Conservation (phyloP, 2,797 vertebrate genomes). For the Pitangus sulphuratus region DNA sequence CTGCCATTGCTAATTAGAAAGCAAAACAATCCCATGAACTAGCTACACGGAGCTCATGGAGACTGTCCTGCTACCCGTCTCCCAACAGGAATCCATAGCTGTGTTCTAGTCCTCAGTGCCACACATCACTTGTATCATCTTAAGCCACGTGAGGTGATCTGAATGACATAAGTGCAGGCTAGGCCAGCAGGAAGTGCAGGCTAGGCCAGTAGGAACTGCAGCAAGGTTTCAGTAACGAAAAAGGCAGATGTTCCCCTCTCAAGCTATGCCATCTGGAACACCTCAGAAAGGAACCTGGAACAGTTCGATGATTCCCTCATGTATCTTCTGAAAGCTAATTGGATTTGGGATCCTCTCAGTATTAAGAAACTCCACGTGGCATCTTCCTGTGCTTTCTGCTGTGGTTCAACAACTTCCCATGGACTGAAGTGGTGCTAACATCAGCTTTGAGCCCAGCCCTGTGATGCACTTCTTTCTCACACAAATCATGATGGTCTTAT, state of each 20-base stretch:
- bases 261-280: background rate
- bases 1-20: background rate
- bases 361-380: background rate
- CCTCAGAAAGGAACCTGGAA: background rate
- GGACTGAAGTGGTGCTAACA: background rate
- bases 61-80: background rate
- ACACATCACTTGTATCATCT: background rate
- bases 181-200: background rate
- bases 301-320: background rate
- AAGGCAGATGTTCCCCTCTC: background rate
- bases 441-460: rapidly evolving
- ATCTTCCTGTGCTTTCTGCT: background rate
- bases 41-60: background rate
- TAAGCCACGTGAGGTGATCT: background rate
- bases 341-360: background rate
- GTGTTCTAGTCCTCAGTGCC: background rate
- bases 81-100: background rate
- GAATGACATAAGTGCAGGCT: background rate
- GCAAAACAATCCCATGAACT: background rate
- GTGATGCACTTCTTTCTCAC: background rate
- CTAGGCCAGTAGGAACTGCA: background rate
- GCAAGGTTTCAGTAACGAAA: background rate
- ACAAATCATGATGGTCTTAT: rapidly evolving
- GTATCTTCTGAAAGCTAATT: background rate
- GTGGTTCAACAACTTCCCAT: background rate